Percentiles rank a stretch among this genome's conserved stretches.
phyloP scores from a whole-genome alignment of 2,888 invertebrate genomes.

The Drosophila leonis region DNA sequence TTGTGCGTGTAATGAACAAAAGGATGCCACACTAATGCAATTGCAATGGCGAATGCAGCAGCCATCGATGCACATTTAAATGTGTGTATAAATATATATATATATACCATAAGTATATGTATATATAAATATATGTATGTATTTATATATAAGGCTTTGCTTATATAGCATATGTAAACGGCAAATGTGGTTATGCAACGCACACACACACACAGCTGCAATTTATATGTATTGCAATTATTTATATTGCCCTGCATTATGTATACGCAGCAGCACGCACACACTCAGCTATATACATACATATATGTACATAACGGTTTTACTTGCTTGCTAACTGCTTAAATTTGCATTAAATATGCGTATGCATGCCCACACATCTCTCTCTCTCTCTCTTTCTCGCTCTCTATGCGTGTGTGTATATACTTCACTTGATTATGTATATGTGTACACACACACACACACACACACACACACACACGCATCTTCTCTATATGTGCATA shows the following conservation, averaged over 20 bases:
- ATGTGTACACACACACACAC: constrained; percentile 4
- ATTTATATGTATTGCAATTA: constrained; percentile 73
- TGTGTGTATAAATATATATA: constrained; percentile 8
- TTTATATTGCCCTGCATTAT: constrained; percentile 80
- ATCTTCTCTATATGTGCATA: constrained; percentile 1
- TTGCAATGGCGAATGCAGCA: constrained; percentile 40
- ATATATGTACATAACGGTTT: constrained; percentile 61
- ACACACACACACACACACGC: constrained; percentile 1
- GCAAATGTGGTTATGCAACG: constrained; percentile 75
- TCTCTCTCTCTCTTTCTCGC: background rate
- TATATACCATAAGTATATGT: no score
- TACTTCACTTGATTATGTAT: constrained; percentile 38
- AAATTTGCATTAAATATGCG: constrained; percentile 81
- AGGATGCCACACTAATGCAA: constrained; percentile 74
- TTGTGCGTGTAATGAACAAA: constrained; percentile 75
- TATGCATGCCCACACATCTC: constrained; percentile 49
- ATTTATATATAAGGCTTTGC: constrained; percentile 16
- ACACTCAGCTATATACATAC: constrained; percentile 15
- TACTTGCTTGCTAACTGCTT: constrained; percentile 81
- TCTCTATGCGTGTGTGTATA: constrained; percentile 10
- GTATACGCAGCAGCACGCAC: constrained; percentile 56
- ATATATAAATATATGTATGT: background rate
- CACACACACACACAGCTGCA: constrained; percentile 23
- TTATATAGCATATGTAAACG: constrained; percentile 48
- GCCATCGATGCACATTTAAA: constrained; percentile 49